phyloP scores from a whole-genome alignment of 2,888 invertebrate genomes.

The Tinea trinotella region DNA sequence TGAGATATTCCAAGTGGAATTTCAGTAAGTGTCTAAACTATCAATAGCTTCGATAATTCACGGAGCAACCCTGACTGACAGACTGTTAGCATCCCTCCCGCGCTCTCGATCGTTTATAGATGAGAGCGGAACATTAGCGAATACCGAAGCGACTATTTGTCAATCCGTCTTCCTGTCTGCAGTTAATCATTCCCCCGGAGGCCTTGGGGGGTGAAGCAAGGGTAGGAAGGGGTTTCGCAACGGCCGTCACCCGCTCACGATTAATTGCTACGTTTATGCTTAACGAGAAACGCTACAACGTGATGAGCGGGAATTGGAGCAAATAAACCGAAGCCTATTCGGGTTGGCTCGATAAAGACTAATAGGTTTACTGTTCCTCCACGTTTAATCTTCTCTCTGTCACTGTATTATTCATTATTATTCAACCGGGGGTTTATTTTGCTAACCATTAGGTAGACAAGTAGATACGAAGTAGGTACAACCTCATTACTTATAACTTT shows the following conservation, averaged over 20 bases:
- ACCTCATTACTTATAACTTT: no score
- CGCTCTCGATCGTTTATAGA: constrained; percentile 52
- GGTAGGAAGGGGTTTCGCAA: constrained; percentile 31
- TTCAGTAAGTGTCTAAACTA: background rate
- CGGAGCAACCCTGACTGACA: constrained; percentile 15
- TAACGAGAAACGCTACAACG: constrained; percentile 34
- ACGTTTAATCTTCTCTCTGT: background rate
- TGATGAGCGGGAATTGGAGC: constrained; percentile 50
- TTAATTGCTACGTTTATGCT: constrained; percentile 65
- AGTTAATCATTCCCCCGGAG: constrained; percentile 61
- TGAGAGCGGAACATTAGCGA: constrained; percentile 63
- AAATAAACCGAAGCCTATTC: constrained; percentile 28
- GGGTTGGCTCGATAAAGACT: constrained; percentile 8
- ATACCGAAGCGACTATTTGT: constrained; percentile 71
- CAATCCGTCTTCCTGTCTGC: constrained; percentile 69
- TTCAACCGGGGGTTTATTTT: background rate
- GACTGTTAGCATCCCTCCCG: constrained; percentile 20
- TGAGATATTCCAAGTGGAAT: background rate
- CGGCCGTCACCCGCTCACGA: constrained; percentile 57
- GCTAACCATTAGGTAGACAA: background rate
- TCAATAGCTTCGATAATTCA: background rate
- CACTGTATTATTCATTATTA: background rate
- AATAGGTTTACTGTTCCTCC: background rate
- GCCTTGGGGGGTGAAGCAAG: constrained; percentile 41
- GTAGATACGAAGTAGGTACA: no score